Evolutionary conservation across 2,113 vertebrate genomes (phyloP), one percentile per base, ranked within the genome.

Genomic region (Strigops habroptila): DNA sequence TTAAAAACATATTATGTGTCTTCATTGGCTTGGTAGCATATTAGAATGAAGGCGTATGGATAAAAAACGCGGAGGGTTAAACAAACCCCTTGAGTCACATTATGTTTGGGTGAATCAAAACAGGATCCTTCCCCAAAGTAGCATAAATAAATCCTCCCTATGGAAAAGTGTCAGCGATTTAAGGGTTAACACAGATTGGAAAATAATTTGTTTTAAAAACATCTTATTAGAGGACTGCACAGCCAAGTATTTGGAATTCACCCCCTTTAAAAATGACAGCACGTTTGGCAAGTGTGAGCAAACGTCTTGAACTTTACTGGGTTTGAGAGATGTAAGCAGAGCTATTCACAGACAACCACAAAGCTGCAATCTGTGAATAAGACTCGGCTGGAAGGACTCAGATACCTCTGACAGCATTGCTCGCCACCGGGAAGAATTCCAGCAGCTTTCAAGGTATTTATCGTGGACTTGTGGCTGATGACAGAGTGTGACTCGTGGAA

Each of bases 251-350:
- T 97, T 93, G 97, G 97, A 98, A 96, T 93, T 96, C 93, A 82
- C 93, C 91, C 83, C 94, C 81, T 94, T 86, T 75, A 96, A 97
- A 98, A 97, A 96, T 95, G 97, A 97, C 92, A 97, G 96, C 97
- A 97, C 69, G 41, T 97, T 98, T 97, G 98, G 97, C 97, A 97
- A 97, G 96, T 95, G 97, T 96, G 96, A 97, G 97, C 94, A 96
- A 95, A 97, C 84, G 95, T 90, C 92, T 96, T 83, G 96, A 97
- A 95, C 97, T 97, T 90, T 73, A 82, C 74, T 65, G 97, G 95
- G 95, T 93, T 92, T 93, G 95, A 75, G 76, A 68, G 87, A 96
- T 98, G 82, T 92, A 97, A 97, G 96, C 74, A 1, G 7, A 43
- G 96, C 90, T 95, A 78, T 94, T 97, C 96, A 94, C 95, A 94